Conservation (phyloP, 2,888 invertebrate genomes). For the Spicauda simplicius region DNA sequence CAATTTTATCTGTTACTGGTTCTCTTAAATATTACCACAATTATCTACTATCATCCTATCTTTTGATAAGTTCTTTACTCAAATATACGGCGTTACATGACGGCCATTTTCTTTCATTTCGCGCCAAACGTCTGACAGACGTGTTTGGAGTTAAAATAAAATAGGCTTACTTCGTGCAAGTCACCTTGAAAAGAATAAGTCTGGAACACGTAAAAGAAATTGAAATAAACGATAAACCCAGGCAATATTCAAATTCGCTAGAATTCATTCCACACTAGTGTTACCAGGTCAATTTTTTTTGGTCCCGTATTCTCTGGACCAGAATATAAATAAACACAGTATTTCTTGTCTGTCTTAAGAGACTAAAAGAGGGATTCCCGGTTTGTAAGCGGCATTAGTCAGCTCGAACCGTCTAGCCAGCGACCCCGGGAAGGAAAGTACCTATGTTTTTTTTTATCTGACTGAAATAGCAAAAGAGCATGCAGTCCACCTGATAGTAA, state of each 20-base stretch:
- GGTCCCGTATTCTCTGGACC: too few relatives aligned
- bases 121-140: constrained; percentile 12
- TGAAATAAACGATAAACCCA: background rate
- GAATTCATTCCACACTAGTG: background rate
- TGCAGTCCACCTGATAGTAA: too few relatives aligned
- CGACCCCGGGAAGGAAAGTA: too few relatives aligned
- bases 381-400: too few relatives aligned
- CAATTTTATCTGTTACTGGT: too few relatives aligned
- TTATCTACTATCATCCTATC: background rate
- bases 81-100: background rate
- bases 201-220: background rate
- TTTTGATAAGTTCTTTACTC: background rate
- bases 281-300: too few relatives aligned
- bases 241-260: background rate
- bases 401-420: too few relatives aligned
- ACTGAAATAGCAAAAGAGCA: too few relatives aligned
- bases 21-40: background rate
- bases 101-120: constrained; percentile 15
- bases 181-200: constrained; percentile 1
- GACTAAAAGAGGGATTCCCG: too few relatives aligned
- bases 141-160: constrained; percentile 8
- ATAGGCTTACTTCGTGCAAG: constrained; percentile 3
- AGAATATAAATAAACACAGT: too few relatives aligned
- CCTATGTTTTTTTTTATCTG: too few relatives aligned
- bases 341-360: too few relatives aligned